These are phyloP conservation scores for Stictonetta naevosa DNA, from an alignment of 2,113 vertebrate species.

Conservation along the genomic window DNA sequence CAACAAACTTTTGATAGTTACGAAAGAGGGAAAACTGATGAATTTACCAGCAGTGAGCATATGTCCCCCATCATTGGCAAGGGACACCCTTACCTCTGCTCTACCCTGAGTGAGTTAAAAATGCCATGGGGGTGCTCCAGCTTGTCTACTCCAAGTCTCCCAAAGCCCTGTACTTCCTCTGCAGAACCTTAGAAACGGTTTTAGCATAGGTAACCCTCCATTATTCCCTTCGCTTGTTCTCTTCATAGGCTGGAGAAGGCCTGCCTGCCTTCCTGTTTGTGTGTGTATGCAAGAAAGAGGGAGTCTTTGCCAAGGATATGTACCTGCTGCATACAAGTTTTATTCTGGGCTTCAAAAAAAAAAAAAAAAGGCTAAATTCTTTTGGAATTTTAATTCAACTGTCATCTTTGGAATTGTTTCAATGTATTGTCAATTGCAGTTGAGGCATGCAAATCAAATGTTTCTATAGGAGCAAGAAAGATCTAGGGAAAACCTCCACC, in stretches of 20 bases:
- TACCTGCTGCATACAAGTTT: background rate
- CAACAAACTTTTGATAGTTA: background rate
- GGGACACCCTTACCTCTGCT: background rate
- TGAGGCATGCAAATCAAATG: background rate
- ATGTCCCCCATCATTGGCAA: background rate
- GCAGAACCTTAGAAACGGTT: background rate
- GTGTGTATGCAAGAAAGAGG: background rate
- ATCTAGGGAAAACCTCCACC: background rate
- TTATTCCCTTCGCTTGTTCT: background rate
- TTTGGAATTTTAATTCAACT: background rate
- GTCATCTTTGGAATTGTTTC: background rate
- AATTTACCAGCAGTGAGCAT: background rate
- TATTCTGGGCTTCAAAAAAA: background rate
- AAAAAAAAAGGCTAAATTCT: background rate
- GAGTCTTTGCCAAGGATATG: background rate
- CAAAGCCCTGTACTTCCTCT: background rate
- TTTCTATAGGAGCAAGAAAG: background rate
- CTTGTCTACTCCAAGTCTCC: background rate
- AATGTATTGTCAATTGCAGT: background rate
- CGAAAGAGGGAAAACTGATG: background rate
- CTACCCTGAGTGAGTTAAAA: background rate
- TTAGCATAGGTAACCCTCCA: background rate
- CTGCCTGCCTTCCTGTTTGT: background rate
- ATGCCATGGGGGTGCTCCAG: background rate
- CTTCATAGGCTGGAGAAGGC: background rate